Base-by-base conservation (phyloP, 2,113 vertebrate genomes). In the Corydoras sp. region DNA sequence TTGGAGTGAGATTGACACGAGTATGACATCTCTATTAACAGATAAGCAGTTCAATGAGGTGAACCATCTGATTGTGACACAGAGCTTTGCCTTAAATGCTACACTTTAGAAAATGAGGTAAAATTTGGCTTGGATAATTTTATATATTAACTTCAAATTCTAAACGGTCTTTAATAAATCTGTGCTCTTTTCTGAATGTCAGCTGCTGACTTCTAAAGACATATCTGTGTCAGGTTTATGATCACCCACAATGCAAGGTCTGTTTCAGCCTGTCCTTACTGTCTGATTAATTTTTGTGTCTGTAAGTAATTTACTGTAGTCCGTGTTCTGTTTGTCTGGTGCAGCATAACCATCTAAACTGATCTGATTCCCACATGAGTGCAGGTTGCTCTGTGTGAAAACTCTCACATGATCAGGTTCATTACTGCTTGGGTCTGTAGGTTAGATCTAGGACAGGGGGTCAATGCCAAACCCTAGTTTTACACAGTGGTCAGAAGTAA, bases 1-100 rank as follows among this genome's bases (percentile, higher is more conserved):
- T 87, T 86, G 69, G 78, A 86, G 74, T 76, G 71, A 80, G 79
- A 71, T 74, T 86, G 90, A 93, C 89, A 86, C 87, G 76, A 83
- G 55, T 76, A 76, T 81, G 84, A 89, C 91, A 88, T 87, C 77
- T 83, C 74, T 6, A 74, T 78, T 89, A 86, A 86, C 88, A 86
- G 84, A 86, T 55, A 81, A 85, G 77, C 86, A 80, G 88, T 87
- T 84, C 84, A 86, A 83, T 83, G 79, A 89, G 87, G 85, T 68
- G 85, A 86, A 76, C 80, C 81, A 86, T 84, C 81, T 86, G 86
- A 87, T 69, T 60, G 77, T 72, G 74, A 69, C 53, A 35, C 83
- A 77, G 82, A 84, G 76, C 74, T 74, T 81, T 81, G 75, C 71
- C 68, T 71, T 77, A 72, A 83, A 83, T 77, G 65, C 58, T 67